phyloP scores from a whole-genome alignment of 2,797 vertebrate species.

The Dicrostonyx torquatus region DNA sequence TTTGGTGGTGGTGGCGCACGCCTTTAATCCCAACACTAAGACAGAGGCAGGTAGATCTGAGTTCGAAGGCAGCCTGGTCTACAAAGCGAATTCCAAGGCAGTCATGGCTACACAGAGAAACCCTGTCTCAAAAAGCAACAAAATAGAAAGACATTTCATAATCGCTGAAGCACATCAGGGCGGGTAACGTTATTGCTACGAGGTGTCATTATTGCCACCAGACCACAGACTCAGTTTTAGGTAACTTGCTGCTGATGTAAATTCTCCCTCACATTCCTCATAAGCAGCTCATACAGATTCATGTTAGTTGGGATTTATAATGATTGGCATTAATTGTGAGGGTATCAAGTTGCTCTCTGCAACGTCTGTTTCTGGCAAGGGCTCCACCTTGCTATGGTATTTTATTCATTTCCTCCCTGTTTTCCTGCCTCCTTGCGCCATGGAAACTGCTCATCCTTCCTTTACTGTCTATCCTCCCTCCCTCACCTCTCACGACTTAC shows the following conservation, averaged over 20 bases:
- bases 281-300: background rate
- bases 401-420: background rate
- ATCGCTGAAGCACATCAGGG: background rate
- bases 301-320: slow-evolving; percentile 5
- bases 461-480: background rate
- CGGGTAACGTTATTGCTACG: background rate
- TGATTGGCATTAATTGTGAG: background rate
- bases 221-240: background rate
- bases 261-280: background rate
- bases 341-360: background rate
- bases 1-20: background rate
- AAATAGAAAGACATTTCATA: background rate
- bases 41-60: background rate
- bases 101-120: background rate
- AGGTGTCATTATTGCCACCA: background rate
- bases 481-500: background rate
- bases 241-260: slow-evolving; percentile 7
- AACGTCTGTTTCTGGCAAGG: background rate
- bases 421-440: background rate
- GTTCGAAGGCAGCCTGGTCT: background rate
- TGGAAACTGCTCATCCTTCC: background rate
- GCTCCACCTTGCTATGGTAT: too few relatives aligned
- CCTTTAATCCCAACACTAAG: background rate
- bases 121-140: background rate
- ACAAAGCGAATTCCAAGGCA: background rate